A percentile compares a stretch with the other conserved stretches of the same genome.
These are phyloP conservation scores for Pteria penguin DNA, from an alignment of 2,888 invertebrate genomes.

Conservation along the genomic window DNA sequence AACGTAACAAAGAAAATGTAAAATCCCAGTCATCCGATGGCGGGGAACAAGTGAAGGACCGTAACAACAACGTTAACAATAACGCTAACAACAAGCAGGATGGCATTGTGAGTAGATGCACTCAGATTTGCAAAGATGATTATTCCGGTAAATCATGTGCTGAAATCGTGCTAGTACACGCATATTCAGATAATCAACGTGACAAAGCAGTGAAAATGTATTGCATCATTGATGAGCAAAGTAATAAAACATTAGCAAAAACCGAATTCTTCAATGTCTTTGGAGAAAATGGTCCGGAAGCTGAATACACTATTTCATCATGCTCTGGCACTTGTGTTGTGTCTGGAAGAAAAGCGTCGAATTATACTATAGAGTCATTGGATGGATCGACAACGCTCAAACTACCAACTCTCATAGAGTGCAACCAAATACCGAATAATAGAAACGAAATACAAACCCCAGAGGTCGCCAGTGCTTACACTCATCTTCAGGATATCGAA, in stretches of 20 bases:
- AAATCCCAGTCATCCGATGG: too few species aligned
- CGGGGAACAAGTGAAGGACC: background rate
- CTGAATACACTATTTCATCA: conserved; percentile 24
- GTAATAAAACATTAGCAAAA: conserved; percentile 26
- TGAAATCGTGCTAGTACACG: conserved; percentile 19
- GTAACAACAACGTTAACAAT: too few species aligned
- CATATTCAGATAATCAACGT: conserved; percentile 10
- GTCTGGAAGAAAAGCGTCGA: conserved; percentile 16
- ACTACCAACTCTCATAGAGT: conserved; percentile 29
- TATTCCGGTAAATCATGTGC: conserved; percentile 27
- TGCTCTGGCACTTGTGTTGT: conserved; percentile 27
- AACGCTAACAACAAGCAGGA: background rate
- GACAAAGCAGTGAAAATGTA: conserved; percentile 25
- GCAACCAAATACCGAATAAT: conserved; percentile 24
- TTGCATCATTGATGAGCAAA: conserved; percentile 30
- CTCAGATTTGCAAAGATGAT: conserved; percentile 15
- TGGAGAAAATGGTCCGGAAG: background rate
- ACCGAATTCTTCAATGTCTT: conserved; percentile 26
- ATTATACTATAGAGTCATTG: conserved; percentile 19
- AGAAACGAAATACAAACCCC: conserved; percentile 27
- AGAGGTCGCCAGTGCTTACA: conserved; percentile 21
- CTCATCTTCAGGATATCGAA: conserved; percentile 17
- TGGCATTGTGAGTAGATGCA: conserved; percentile 12
- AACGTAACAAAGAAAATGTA: too few species aligned
- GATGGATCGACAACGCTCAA: conserved; percentile 15